phyloP scores from a whole-genome alignment of 2,797 vertebrate genomes.

The Discoglossus pictus region DNA sequence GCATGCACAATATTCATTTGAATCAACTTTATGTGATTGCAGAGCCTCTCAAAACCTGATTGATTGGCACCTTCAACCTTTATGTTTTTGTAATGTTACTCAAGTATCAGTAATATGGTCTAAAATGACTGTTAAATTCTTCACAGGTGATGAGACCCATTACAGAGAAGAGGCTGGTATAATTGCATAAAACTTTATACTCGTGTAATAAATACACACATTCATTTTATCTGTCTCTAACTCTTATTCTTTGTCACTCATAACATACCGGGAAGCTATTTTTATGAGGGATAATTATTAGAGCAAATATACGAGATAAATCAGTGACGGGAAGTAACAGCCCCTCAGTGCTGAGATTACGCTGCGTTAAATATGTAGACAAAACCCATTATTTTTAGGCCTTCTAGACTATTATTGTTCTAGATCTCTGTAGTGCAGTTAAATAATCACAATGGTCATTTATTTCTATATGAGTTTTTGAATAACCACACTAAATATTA shows the following conservation, averaged over 20 bases:
- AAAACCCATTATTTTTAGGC: too few species aligned
- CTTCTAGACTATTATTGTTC: too few species aligned
- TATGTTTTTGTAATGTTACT: constrained; percentile 19
- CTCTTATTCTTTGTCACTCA: constrained; percentile 25
- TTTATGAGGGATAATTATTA: constrained; percentile 25
- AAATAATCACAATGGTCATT: too few species aligned
- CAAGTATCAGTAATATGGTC: constrained; percentile 24
- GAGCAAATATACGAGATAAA: constrained; percentile 24
- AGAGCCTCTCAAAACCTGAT: constrained; percentile 5
- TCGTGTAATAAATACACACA: constrained; percentile 21
- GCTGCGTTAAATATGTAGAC: too few species aligned
- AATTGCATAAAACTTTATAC: constrained; percentile 36
- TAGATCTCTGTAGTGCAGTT: too few species aligned
- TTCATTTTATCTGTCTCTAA: constrained; percentile 25
- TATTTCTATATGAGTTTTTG: too few species aligned
- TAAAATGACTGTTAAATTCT: constrained; percentile 27
- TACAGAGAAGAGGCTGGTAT: constrained; percentile 12
- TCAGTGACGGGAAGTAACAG: constrained; percentile 1
- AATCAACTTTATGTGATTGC: constrained; percentile 3
- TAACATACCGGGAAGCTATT: constrained; percentile 11
- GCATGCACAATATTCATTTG: too few species aligned
- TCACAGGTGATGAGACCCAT: constrained; percentile 37
- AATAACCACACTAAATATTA: too few species aligned
- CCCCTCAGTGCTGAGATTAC: not conserved
- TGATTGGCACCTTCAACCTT: constrained; percentile 29